Base-by-base conservation (phyloP, 2,113 vertebrate species). In the Strix aluco region DNA sequence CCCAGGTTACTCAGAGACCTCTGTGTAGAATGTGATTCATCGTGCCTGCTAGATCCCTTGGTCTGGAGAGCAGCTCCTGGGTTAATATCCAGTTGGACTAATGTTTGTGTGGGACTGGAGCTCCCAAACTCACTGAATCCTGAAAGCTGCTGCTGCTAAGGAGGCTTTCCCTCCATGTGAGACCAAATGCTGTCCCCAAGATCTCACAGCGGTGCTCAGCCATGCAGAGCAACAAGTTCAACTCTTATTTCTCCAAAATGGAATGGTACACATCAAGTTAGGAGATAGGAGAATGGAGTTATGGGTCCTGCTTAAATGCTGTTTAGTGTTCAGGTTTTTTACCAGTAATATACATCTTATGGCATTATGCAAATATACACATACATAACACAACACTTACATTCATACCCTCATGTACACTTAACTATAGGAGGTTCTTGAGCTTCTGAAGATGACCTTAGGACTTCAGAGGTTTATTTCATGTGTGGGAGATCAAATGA, bases 391-490 rank as follows among this genome's bases (percentile, higher is more conserved):
- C 29, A 72, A 47, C 32, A n/a, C 13, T 52, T 66, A n/a, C 8
- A 40, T 62, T 71, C 62, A 62, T 34, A 77, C 25, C 25, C 32
- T 92, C 65, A 55, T 3, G n/a, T 36, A 55, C 15, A n/a, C 9
- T 86, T 46, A 69, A 57, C 29, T 61, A 20, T 5, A 47, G 63
- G 44, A 86, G 57, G 44, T 81, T 70, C 40, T 66, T 81, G 59
- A 91, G 86, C 55, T 81, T 54, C 83, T 94, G 51, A 78, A 86
- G 55, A 81, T 67, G 47, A 92, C 47, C 46, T 67, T 70, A 84
- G 55, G 55, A 83, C 59, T 86, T 86, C 83, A 94, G 69, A 91
- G 77, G 71, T 71, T 86, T 91, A 47, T 88, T 91, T 94, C n/a
- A 58, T 71, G 42, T 74, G 59, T 29, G 55, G 29, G 47, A 86